A percentile compares a stretch with the other conserved stretches of the same genome.
Evolutionary conservation across 2,113 vertebrate genomes (phyloP).

Genomic region (Microcebus lehilahytsara): DNA sequence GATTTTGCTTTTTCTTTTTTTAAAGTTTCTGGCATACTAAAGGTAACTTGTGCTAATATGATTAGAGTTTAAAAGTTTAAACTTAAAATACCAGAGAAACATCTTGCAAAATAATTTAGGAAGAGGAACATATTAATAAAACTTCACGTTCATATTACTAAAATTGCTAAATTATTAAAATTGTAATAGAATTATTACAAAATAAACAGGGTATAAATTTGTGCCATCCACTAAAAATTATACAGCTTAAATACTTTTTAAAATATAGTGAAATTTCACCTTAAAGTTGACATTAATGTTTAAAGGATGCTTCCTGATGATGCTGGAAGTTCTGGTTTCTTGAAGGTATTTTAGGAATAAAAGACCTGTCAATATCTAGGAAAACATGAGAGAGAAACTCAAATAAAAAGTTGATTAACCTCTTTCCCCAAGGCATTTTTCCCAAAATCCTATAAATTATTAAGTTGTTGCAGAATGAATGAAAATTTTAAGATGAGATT

Average conservation of each 20-base stretch:
- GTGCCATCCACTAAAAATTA: constrained; percentile 12
- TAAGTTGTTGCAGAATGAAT: background rate
- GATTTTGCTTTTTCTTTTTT: background rate
- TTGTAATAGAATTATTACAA: background rate
- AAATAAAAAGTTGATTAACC: background rate
- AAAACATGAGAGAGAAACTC: constrained; percentile 5
- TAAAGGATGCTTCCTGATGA: background rate
- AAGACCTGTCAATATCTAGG: background rate
- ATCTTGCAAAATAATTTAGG: background rate
- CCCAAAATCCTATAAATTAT: background rate
- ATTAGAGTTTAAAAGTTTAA: constrained; percentile 27
- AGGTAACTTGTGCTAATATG: background rate
- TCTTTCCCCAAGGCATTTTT: background rate
- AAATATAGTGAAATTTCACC: constrained; percentile 36
- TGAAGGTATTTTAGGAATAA: background rate
- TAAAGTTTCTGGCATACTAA: background rate
- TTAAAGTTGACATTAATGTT: background rate
- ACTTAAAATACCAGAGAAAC: constrained; percentile 29
- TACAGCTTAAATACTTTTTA: background rate
- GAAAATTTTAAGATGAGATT: constrained; percentile 31
- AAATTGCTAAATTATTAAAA: background rate
- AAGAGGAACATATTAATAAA: background rate
- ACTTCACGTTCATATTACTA: background rate
- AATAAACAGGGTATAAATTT: background rate
- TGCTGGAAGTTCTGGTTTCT: background rate